Percentiles rank a stretch among this genome's conserved stretches.
Conservation (phyloP, 2,888 invertebrate genomes). For the Agrotis clavis region DNA sequence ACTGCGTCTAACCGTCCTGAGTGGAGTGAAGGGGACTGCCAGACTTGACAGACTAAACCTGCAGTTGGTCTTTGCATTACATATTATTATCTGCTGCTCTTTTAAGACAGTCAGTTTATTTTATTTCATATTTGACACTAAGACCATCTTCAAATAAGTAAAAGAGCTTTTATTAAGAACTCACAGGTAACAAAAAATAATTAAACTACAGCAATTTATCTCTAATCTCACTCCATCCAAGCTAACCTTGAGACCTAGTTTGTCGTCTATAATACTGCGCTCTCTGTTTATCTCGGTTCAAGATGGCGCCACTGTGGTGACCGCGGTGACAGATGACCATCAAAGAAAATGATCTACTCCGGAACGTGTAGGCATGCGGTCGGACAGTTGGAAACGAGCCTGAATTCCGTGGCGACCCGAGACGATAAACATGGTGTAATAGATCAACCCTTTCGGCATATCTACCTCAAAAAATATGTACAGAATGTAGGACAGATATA, state of each 20-base stretch:
- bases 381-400: slow-evolving; percentile 11
- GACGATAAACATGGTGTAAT: slow-evolving; percentile 39
- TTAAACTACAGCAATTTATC: not conserved
- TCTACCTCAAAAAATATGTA: not conserved
- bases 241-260: not conserved
- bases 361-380: slow-evolving; percentile 40
- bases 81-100: too few species aligned
- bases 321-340: slow-evolving; percentile 38
- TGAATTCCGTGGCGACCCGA: slow-evolving; percentile 25
- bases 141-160: too few species aligned
- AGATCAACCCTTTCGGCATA: slow-evolving; percentile 28
- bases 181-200: too few species aligned
- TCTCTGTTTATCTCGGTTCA: slow-evolving; percentile 29
- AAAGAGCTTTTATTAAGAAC: too few species aligned
- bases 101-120: too few species aligned
- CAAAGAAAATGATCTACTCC: slow-evolving; percentile 44
- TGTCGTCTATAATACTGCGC: not conserved
- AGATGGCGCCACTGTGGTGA: slow-evolving; percentile 28
- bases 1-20: too few species aligned
- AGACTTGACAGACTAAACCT: too few species aligned
- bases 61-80: too few species aligned
- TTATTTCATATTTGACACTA: too few species aligned
- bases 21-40: too few species aligned
- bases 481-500: not conserved
- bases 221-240: not conserved